A percentile compares a stretch with the other conserved stretches of the same genome.
Conservation (phyloP, 2,113 vertebrate genomes). For the Circaetus cinerascens region DNA sequence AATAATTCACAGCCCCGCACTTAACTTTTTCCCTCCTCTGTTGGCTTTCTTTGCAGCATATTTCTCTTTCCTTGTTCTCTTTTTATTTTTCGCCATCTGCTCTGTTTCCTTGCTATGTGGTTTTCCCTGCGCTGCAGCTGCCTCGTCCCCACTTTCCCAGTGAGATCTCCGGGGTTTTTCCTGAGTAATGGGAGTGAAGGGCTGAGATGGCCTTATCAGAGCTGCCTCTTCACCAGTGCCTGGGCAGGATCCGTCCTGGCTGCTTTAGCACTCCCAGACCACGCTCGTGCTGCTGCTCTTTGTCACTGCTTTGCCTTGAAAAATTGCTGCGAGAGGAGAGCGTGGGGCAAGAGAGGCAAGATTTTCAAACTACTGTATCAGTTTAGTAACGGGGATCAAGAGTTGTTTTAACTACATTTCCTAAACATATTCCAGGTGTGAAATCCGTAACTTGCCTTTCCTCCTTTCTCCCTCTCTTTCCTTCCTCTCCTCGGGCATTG, state of each 20-base stretch:
- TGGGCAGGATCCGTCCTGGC: neutral
- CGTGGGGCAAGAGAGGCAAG: neutral
- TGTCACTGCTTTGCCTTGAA: neutral
- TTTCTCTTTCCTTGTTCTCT: neutral
- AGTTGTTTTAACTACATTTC: slow-evolving; percentile 4
- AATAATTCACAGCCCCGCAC: neutral
- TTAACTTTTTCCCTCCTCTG: neutral
- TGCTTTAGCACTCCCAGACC: neutral
- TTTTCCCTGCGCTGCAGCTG: neutral
- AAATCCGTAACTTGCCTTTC: neutral
- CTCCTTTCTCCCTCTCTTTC: neutral
- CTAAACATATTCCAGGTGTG: slow-evolving; percentile 41
- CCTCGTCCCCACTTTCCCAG: neutral
- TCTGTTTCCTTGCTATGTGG: rapidly evolving
- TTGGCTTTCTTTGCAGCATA: neutral
- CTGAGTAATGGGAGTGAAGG: rapidly evolving
- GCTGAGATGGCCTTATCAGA: neutral
- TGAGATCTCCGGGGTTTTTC: neutral
- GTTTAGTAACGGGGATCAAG: slow-evolving; percentile 16
- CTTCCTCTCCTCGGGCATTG: neutral
- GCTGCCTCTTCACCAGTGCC: neutral
- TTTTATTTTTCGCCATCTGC: neutral
- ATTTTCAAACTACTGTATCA: neutral
- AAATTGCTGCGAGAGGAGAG: neutral
- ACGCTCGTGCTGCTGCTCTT: neutral